Evolutionary conservation across 1,140 invertebrate species (phyloP).

Genomic region (Drosophila jambulina): DNA sequence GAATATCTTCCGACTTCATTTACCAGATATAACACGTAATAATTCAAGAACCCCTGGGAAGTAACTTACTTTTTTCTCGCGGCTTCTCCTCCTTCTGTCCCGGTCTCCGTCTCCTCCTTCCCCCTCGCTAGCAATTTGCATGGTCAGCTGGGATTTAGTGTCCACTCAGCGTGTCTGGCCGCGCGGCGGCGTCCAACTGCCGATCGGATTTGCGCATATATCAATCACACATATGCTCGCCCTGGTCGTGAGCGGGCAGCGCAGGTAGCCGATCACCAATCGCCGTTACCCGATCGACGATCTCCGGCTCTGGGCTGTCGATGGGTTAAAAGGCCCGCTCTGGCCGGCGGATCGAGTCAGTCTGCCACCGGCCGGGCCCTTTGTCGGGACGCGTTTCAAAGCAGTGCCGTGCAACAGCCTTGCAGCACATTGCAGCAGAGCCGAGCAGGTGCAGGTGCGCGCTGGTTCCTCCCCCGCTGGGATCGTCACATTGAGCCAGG

Average conservation of each 20-base stretch:
- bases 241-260: constrained; percentile 9
- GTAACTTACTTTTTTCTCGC: constrained; percentile 2
- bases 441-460: constrained; percentile 22
- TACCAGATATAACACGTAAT: background rate
- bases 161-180: constrained; percentile 61
- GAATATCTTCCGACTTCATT: background rate
- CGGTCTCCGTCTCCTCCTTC: background rate
- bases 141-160: constrained; percentile 62
- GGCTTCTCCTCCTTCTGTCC: background rate
- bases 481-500: constrained; percentile 7
- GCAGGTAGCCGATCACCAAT: constrained; percentile 42
- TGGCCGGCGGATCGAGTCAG: constrained; percentile 64
- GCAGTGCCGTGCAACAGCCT: constrained; percentile 5
- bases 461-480: constrained; percentile 29
- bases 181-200: constrained; percentile 1
- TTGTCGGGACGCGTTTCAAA: constrained; percentile 45
- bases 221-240: constrained; percentile 17
- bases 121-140: constrained; percentile 42
- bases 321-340: constrained; percentile 65
- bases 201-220: constrained; percentile 33
- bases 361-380: constrained; percentile 56
- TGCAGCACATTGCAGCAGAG: background rate
- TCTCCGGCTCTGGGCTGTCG: constrained; percentile 41
- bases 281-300: constrained; percentile 27
- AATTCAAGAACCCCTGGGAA: constrained; percentile 1